A percentile compares a stretch with the other conserved stretches of the same genome.
phyloP scores from a whole-genome alignment of 2,113 vertebrate species.

The Microcebus ravelobensis region DNA sequence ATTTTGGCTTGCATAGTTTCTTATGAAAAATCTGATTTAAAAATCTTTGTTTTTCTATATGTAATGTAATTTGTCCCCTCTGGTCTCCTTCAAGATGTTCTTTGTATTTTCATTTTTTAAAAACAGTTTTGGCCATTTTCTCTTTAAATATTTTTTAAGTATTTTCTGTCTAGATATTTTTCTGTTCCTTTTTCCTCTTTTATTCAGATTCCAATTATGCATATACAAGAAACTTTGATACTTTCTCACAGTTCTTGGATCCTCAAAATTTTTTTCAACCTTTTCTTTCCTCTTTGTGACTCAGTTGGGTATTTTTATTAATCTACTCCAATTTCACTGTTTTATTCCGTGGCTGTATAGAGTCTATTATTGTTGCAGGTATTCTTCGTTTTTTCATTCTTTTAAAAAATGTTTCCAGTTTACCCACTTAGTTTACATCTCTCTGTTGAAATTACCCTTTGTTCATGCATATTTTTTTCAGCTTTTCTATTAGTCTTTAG shows the following conservation, averaged over 20 bases:
- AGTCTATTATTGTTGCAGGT: not conserved
- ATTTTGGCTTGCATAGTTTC: not conserved
- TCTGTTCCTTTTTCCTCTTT: not conserved
- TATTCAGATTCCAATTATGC: not conserved
- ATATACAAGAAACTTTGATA: not conserved
- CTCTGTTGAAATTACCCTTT: not conserved
- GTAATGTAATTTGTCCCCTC: not conserved
- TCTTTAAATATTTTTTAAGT: not conserved
- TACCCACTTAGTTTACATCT: not conserved
- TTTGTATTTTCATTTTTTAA: not conserved
- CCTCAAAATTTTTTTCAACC: not conserved
- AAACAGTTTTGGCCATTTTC: not conserved
- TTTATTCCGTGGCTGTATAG: not conserved
- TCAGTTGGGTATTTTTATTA: not conserved
- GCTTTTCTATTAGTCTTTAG: not conserved
- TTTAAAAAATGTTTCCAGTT: not conserved
- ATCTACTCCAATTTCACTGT: not conserved
- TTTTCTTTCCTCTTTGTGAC: not conserved
- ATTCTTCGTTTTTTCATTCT: not conserved
- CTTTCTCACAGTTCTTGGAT: not conserved
- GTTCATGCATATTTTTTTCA: not conserved
- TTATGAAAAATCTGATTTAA: not conserved
- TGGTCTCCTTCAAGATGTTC: not conserved
- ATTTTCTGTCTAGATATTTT: not conserved
- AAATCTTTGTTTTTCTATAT: not conserved